Evolutionary conservation across 2,888 invertebrate species (phyloP).

Genomic region (Limnephilus auricula): DNA sequence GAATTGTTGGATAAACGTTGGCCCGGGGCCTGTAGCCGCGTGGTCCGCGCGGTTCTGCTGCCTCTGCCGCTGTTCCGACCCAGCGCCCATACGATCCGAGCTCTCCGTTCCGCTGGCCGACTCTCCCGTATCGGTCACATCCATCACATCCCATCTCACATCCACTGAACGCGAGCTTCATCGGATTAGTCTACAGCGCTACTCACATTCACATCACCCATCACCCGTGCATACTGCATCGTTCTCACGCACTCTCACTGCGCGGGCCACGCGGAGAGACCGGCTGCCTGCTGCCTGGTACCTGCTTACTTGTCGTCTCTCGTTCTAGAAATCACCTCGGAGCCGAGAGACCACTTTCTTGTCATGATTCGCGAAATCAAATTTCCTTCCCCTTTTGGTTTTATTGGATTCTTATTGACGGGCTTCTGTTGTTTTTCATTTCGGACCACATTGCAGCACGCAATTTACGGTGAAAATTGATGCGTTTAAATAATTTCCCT

Average conservation of each 20-base stretch:
- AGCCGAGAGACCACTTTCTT: constrained; percentile 2
- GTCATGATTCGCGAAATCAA: constrained; percentile 2
- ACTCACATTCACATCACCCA: constrained; percentile 6
- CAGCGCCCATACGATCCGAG: neutral
- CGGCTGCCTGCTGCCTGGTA: neutral
- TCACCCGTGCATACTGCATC: neutral
- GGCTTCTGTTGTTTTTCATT: neutral
- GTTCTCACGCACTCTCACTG: neutral
- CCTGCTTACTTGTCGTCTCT: neutral
- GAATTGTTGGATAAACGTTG: neutral
- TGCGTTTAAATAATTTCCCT: neutral
- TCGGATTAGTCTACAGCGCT: constrained; percentile 14
- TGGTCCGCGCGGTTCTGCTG: neutral
- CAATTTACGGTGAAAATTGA: neutral
- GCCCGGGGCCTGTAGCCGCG: neutral
- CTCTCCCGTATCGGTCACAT: neutral
- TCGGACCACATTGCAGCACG: neutral
- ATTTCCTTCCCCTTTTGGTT: neutral
- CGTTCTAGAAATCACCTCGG: neutral
- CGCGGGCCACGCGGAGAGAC: neutral
- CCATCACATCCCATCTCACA: constrained; percentile 12
- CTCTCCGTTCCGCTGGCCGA: constrained; percentile 9
- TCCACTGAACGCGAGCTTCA: constrained; percentile 4
- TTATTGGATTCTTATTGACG: neutral
- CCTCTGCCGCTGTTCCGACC: constrained; percentile 11